Base-by-base conservation (phyloP, 1,140 invertebrate genomes). In the Lethrus apterus region DNA sequence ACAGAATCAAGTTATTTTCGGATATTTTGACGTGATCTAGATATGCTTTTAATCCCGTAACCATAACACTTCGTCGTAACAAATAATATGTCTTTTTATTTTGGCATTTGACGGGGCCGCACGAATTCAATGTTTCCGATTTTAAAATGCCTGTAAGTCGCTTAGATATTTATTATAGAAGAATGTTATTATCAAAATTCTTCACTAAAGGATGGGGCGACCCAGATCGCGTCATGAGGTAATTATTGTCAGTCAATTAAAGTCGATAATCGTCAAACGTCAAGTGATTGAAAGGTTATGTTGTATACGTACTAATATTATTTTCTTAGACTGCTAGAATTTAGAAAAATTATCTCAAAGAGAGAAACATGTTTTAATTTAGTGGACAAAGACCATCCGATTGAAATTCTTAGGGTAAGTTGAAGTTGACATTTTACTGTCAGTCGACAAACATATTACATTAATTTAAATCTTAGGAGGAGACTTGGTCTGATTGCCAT, bases 161-260 rank as follows among this genome's bases (percentile, higher is more conserved):
- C 57, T 70, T 95, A 54, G 94, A 98, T 70, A 80, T 86, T 36
- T 75, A 95, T 36, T 97, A 95, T 66, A 73, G 94, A 58, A 86
- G 83, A 63, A 77, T 96, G 60, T 72, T 98, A 15, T 70, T 97
- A 26, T 88, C 89, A 1, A 91, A 90, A 67, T 94, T 97, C 68
- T 98, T 98, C 64, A 86, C 86, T 0, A 91, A 93, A 74, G 93
- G 93, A 52, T 99, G 94, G 94, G 95, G 95, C 4, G 84, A 86
- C 56, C 89, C 93, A 4, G 84, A 94, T 59, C 86, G 88, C 71
- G 74, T 98, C 23, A 82, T 86, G 69, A 84, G 84, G 93, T 93
- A 74, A 69, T 55, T 35, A 47, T 38, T 44, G n/a, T 48, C 33
- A 13, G 40, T 15, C 23, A 21, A 38, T 24, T 23, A 41, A 43